Percentiles rank a stretch among this genome's conserved stretches.
phyloP scores from a whole-genome alignment of 2,113 vertebrate species.

The Sialia sialis region DNA sequence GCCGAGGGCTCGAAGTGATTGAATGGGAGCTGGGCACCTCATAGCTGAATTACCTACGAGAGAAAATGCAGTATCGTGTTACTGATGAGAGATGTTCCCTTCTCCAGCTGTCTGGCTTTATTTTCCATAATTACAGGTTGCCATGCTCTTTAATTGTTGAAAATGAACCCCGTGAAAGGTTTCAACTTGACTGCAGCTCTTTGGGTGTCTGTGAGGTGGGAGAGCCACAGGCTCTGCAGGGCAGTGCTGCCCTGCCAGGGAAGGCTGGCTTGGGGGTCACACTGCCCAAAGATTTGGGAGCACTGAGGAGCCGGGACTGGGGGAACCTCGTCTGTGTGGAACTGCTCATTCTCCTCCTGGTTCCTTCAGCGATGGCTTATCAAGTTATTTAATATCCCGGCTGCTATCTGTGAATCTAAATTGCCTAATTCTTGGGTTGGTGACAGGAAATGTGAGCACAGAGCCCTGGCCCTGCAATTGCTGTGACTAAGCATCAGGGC shows the following conservation, averaged over 20 bases:
- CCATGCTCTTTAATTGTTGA: conserved; percentile 40
- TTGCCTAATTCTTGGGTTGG: conserved; percentile 42
- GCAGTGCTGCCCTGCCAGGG: not conserved
- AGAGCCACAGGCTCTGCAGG: not conserved
- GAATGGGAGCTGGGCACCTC: not conserved
- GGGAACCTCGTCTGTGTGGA: accelerated
- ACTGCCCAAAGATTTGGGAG: not conserved
- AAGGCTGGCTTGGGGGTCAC: not conserved
- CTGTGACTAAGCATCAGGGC: conserved; percentile 17
- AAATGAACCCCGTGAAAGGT: not conserved
- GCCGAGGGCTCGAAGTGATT: not conserved
- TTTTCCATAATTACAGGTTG: conserved; percentile 48
- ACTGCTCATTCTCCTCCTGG: not conserved
- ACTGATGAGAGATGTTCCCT: not conserved
- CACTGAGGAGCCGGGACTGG: accelerated
- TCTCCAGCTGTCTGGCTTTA: conserved; percentile 15
- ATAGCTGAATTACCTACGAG: not conserved
- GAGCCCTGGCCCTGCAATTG: conserved; percentile 19
- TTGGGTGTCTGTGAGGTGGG: not conserved
- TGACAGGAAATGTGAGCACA: conserved; percentile 29
- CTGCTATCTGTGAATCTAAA: conserved; percentile 39
- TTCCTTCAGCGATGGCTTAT: not conserved
- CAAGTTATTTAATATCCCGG: not conserved
- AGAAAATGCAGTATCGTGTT: not conserved
- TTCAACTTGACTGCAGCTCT: conserved; percentile 1